phyloP scores from a whole-genome alignment of 2,888 invertebrate genomes.

The Eugnorisma glareosa region DNA sequence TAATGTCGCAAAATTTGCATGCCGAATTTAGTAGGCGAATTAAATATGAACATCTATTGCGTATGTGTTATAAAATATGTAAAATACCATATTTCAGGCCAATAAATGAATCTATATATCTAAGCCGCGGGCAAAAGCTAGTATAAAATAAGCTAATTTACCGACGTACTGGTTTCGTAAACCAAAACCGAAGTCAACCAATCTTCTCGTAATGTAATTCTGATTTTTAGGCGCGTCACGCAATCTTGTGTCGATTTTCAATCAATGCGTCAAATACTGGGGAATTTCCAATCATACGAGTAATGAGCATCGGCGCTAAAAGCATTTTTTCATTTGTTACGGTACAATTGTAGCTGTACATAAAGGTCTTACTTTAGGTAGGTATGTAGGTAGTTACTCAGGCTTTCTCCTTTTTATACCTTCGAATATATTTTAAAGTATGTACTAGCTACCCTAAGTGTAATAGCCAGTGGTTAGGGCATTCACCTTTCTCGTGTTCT shows the following conservation, averaged over 20 bases:
- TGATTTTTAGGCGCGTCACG: constrained; percentile 43
- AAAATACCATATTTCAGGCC: too few species aligned
- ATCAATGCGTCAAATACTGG: constrained; percentile 64
- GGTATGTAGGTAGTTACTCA: constrained; percentile 2
- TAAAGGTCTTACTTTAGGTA: constrained; percentile 30
- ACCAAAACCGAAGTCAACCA: constrained; percentile 31
- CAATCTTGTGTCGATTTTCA: constrained; percentile 60
- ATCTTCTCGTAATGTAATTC: constrained; percentile 37
- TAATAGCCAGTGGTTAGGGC: not conserved
- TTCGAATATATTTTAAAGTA: constrained; percentile 2
- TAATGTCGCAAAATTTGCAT: too few species aligned
- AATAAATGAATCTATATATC: too few species aligned
- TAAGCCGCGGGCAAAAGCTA: too few species aligned
- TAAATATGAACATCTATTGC: too few species aligned
- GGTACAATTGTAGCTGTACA: constrained; percentile 61
- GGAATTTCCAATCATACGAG: constrained; percentile 64
- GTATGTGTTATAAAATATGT: too few species aligned
- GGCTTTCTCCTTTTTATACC: constrained; percentile 16
- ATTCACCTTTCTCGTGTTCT: not conserved
- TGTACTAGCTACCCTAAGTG: not conserved
- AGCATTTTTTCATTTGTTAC: constrained; percentile 74
- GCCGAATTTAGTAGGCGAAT: too few species aligned
- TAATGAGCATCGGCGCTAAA: constrained; percentile 68
- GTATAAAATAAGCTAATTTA: not conserved
- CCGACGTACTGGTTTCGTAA: not conserved